Evolutionary conservation across 2,888 invertebrate genomes (phyloP), one percentile per base, ranked within the genome.

Genomic region (Artemia sinica): DNA sequence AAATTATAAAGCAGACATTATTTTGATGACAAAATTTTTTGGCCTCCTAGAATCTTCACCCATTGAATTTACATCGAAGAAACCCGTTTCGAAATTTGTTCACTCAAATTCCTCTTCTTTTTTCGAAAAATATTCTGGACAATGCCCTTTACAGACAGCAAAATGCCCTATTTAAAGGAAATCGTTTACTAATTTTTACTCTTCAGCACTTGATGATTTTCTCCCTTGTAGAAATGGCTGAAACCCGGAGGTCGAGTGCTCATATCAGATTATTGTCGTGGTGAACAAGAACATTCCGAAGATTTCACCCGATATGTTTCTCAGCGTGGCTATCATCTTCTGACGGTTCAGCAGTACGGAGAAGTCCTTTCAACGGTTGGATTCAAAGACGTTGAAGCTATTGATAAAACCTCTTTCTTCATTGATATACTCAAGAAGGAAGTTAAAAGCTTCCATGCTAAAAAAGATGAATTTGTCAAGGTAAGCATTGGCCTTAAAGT

Each of bases 211-310:
- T 41, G 6, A 41, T 41, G 41, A 5, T 58, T n/a, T 58, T 58
- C 28, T 10, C 28, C 63, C 10, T 58, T 58, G 10, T 73, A 82
- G 81, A 77, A 76, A 73, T 80, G 80, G 77, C 74, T 82, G 71
- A 81, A 80, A 72, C 81, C 81, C 0, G 82, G 82, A 13, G 82
- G 82, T 8, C 76, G 77, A 70, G 74, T 82, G 14, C 74, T 83
- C 70, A 74, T 76, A 65, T 74, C 81, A 8, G 82, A 82, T 75
- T 83, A 83, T 75, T 81, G 81, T 73, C 78, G 79, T 69, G 82
- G 81, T 66, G 75, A 77, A 67, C 78, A 78, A 48, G 74, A 76
- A 28, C 79, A 80, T 72, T 77, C 79, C 0, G 76, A 77, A 8
- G 76, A 77, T 49, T 82, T 80, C 74, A 74, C 76, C 70, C 74